Evolutionary conservation across 2,888 invertebrate species (phyloP), one percentile per base, ranked within the genome.

Genomic region (Acanthosepion esculentum): DNA sequence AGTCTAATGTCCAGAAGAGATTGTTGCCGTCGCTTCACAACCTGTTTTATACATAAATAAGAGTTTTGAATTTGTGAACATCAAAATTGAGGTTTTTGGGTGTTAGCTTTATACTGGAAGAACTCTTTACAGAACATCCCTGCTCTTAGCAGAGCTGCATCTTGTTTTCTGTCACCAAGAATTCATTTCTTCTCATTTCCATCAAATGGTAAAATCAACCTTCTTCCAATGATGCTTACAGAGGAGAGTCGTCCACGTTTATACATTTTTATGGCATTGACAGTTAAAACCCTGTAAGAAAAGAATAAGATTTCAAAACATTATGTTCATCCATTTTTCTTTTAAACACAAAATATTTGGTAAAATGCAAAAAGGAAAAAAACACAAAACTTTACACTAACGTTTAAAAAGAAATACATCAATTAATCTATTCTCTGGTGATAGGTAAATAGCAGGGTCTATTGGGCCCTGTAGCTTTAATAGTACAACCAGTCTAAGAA

Each of bases 201-300:
- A 78, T 5, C 12, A n/a, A 78, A 33, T n/a, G 78, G 78, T 78
- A 33, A 78, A 78, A 78, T 78, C n/a, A 78, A n/a, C 12, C n/a
- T 48, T 92, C 59, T 92, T 41, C 94, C 94, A 33, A 94, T 93
- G 48, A 94, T 94, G 23, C 93, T 94, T n/a, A 94, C 78, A 15
- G 94, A 94, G 41, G 94, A 93, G 20, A 94, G 91, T 0, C 93
- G 93, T 23, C 93, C 91, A 48, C 94, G 64, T 48, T 93, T 92
- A n/a, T 93, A 93, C 48, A 94, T 94, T 6, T 78, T 91, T 18
- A 53, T 78, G 20, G 93, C 91, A 78, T 48, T 94, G n/a, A 94
- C 55, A 23, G 53, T 50, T 26, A 94, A 91, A 29, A 94, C 53
- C 94, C 94, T 94, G 94, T 59, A 91, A 94, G 15, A 48, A 78